Percentiles rank a stretch among this genome's conserved stretches.
phyloP scores from a whole-genome alignment of 2,797 vertebrate species.

The Onychomys torridus region DNA sequence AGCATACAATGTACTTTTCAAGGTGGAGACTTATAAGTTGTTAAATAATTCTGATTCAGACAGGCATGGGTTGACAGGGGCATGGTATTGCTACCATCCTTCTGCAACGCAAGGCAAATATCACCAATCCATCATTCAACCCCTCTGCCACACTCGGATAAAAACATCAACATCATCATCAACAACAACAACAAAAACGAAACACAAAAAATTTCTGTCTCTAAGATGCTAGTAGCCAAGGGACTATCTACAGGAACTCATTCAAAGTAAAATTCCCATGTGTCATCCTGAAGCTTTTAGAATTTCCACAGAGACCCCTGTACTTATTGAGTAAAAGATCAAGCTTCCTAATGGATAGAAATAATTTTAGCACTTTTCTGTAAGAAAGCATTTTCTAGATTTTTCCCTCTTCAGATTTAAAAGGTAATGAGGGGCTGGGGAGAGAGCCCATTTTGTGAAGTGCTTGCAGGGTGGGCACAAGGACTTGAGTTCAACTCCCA shows the following conservation, averaged over 20 bases:
- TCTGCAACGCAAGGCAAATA: neutral
- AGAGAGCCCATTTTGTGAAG: neutral
- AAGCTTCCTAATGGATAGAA: neutral
- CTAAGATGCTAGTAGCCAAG: neutral
- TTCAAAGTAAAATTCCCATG: neutral
- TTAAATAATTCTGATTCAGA: neutral
- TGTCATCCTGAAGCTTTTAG: neutral
- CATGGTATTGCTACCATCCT: neutral
- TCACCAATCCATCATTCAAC: neutral
- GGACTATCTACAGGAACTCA: neutral
- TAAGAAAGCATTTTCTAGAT: neutral
- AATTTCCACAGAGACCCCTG: slow-evolving; percentile 11
- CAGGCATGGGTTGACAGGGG: neutral
- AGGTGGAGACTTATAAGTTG: neutral
- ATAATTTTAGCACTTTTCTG: neutral
- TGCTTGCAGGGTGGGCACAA: neutral
- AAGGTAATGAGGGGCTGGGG: neutral
- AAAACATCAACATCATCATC: neutral
- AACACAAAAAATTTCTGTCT: neutral
- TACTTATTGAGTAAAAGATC: neutral
- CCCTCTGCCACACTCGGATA: neutral
- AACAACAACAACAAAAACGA: neutral
- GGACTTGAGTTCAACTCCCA: neutral
- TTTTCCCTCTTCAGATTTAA: neutral
- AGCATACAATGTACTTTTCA: neutral